Conservation (phyloP, 2,888 invertebrate species). For the Thymelicus lineola region DNA sequence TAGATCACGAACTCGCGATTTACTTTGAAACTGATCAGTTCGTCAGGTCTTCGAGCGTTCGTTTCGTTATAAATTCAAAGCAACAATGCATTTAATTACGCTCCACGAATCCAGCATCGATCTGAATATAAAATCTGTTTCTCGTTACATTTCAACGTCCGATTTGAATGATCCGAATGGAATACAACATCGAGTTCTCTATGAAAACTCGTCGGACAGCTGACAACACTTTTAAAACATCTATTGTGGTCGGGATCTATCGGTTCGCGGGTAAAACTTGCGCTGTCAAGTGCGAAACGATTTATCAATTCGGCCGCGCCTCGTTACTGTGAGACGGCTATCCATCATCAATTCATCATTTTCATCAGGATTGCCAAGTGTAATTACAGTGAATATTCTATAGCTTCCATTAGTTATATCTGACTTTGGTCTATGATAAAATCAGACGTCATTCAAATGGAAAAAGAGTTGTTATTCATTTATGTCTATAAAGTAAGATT, state of each 20-base stretch:
- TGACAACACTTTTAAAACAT: slow-evolving; percentile 34
- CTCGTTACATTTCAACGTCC: slow-evolving; percentile 20
- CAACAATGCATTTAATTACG: slow-evolving; percentile 34
- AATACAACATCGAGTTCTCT: slow-evolving; percentile 23
- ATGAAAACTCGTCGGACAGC: slow-evolving; percentile 29
- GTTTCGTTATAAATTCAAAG: slow-evolving; percentile 34
- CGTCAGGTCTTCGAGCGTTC: slow-evolving; percentile 15
- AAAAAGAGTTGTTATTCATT: not conserved
- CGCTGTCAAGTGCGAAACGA: slow-evolving; percentile 38
- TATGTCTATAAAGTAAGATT: not conserved
- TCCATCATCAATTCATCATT: slow-evolving; percentile 39
- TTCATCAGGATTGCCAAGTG: slow-evolving; percentile 35
- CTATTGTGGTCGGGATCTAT: slow-evolving; percentile 30
- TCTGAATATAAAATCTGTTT: slow-evolving; percentile 34
- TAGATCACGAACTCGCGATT: slow-evolving; percentile 18
- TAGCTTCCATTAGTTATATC: slow-evolving; percentile 6
- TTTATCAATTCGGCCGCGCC: slow-evolving; percentile 39
- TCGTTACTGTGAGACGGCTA: slow-evolving; percentile 30
- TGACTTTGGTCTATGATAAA: not conserved
- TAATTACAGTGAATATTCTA: slow-evolving; percentile 20
- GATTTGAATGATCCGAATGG: slow-evolving; percentile 19
- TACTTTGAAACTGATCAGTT: slow-evolving; percentile 17
- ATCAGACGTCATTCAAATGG: slow-evolving; percentile 4
- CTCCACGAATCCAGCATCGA: slow-evolving; percentile 29
- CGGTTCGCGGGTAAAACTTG: slow-evolving; percentile 28